Evolutionary conservation across 2,797 vertebrate species (phyloP).

Genomic region (Pseudopleuronectes americanus): DNA sequence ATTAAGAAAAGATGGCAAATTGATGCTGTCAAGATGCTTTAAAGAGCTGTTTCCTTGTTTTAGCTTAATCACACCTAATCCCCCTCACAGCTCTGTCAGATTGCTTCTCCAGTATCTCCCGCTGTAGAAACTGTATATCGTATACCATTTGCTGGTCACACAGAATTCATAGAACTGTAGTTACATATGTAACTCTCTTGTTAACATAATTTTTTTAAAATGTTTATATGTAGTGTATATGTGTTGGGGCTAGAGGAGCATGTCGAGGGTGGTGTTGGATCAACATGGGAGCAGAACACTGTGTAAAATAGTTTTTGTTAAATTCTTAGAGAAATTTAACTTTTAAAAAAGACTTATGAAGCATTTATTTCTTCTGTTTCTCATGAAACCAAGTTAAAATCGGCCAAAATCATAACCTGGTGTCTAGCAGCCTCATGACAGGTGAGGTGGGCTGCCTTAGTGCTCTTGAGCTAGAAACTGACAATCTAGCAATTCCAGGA

Average conservation of each 20-base stretch:
- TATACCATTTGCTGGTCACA: too few relatives aligned
- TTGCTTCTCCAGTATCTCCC: too few relatives aligned
- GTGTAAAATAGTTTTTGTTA: background rate
- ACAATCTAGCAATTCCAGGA: background rate
- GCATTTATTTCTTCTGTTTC: background rate
- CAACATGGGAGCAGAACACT: background rate
- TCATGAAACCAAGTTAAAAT: background rate
- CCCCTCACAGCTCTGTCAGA: too few relatives aligned
- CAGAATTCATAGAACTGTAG: too few relatives aligned
- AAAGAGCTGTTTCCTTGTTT: background rate
- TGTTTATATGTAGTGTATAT: too few relatives aligned
- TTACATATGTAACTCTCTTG: background rate
- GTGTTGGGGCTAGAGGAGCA: too few relatives aligned
- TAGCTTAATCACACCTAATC: background rate
- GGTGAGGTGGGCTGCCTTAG: background rate
- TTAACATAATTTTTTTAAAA: too few relatives aligned
- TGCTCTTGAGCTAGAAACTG: slow-evolving; percentile 21
- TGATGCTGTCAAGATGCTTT: background rate
- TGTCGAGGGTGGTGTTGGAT: too few relatives aligned
- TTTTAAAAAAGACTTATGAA: background rate
- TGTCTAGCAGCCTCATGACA: background rate
- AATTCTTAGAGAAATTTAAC: background rate
- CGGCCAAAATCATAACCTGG: slow-evolving; percentile 9
- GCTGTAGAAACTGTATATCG: too few relatives aligned
- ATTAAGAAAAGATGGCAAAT: background rate